These are phyloP conservation scores for Criorhina ranunculi DNA, from an alignment of 2,888 invertebrate species.

Conservation along the genomic window DNA sequence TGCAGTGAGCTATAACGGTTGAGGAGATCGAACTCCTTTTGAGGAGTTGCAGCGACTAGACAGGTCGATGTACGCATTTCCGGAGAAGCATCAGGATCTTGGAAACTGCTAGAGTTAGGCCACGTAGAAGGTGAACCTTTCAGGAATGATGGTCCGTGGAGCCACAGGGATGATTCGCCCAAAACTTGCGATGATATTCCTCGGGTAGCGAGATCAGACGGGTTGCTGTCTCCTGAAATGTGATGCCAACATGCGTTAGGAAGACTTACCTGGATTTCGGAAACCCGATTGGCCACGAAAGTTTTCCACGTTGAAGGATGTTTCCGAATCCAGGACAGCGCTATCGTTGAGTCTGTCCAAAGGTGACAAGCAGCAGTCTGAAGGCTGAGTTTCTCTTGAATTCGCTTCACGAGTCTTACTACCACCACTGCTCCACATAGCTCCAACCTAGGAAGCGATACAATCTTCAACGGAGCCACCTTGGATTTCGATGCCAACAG, in stretches of 20 bases:
- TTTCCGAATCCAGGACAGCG: conserved; percentile 65
- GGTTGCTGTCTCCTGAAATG: conserved; percentile 78
- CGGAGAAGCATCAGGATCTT: too few relatives aligned
- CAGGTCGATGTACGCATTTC: too few relatives aligned
- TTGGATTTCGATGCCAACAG: conserved; percentile 8
- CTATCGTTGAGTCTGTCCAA: conserved; percentile 77
- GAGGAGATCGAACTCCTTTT: neutral
- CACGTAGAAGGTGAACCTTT: too few relatives aligned
- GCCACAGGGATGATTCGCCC: too few relatives aligned
- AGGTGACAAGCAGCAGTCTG: conserved; percentile 21
- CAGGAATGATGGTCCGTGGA: too few relatives aligned
- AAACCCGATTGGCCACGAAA: conserved; percentile 79
- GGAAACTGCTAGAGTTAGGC: too few relatives aligned
- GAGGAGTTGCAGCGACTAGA: too few relatives aligned
- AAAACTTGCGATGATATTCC: conserved; percentile 61
- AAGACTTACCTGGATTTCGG: conserved; percentile 78
- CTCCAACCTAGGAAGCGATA: conserved; percentile 16
- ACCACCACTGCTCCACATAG: conserved; percentile 18
- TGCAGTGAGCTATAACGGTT: neutral
- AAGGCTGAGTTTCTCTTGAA: neutral
- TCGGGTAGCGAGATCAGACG: conserved; percentile 79
- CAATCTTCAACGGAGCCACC: conserved; percentile 12
- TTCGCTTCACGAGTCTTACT: neutral
- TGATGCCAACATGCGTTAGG: conserved; percentile 78
- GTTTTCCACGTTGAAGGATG: conserved; percentile 60